phyloP scores from a whole-genome alignment of 1,140 invertebrate species.

The Drosophila biarmipes region DNA sequence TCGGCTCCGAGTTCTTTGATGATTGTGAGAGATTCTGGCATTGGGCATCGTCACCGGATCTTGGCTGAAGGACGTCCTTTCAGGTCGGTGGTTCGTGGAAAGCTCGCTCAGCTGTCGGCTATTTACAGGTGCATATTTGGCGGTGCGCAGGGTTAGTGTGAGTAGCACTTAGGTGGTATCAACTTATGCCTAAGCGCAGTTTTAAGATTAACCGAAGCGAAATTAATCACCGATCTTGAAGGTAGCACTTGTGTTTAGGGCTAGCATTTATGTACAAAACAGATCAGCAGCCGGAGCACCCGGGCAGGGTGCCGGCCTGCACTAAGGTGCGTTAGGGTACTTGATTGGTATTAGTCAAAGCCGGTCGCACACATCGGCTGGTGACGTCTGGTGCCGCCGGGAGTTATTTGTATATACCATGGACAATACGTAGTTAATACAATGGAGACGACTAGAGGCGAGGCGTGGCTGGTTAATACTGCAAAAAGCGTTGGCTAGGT shows the following conservation, averaged over 20 bases:
- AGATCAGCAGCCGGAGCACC: constrained; percentile 9
- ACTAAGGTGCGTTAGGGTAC: constrained; percentile 17
- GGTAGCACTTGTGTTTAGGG: constrained; percentile 10
- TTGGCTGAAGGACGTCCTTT: neutral
- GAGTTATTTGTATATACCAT: constrained; percentile 10
- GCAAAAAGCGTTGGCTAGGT: constrained; percentile 39
- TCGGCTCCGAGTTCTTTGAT: constrained; percentile 20
- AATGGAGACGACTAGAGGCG: constrained; percentile 31
- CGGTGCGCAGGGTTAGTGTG: constrained; percentile 58
- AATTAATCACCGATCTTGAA: constrained; percentile 55
- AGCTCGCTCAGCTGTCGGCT: constrained; percentile 18
- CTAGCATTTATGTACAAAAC: constrained; percentile 64
- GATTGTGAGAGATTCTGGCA: constrained; percentile 13
- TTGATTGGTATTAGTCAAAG: constrained; percentile 41
- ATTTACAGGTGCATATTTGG: constrained; percentile 54
- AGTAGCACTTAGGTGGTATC: constrained; percentile 58
- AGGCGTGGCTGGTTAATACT: constrained; percentile 45
- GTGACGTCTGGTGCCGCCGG: constrained; percentile 11
- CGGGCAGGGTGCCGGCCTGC: constrained; percentile 2
- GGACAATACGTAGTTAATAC: constrained; percentile 36
- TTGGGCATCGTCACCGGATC: constrained; percentile 15
- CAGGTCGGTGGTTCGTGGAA: neutral
- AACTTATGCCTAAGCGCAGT: constrained; percentile 47
- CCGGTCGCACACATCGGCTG: constrained; percentile 20
- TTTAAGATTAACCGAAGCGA: constrained; percentile 58